Base-by-base conservation (phyloP, 2,888 invertebrate species). In the Dendrolimus pini region DNA sequence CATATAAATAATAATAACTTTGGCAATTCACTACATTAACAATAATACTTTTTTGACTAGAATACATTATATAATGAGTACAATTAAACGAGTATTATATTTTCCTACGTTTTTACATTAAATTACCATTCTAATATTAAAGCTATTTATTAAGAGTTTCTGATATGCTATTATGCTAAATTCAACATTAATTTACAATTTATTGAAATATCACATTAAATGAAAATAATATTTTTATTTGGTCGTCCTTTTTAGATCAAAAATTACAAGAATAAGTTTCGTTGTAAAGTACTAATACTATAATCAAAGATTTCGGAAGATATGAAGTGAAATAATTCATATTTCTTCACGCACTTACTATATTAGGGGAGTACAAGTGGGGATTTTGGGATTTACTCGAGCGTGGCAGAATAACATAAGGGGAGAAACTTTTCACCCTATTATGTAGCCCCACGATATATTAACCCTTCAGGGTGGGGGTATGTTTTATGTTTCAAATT, bases 121-220 rank as follows among this genome's bases (percentile, higher is more conserved):
- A 14, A 54, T 14, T 54, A 54, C 9, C 1, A 7, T 14, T 14
- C 13, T 54, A 54, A 10, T 30, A 54, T 18, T 54, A 30, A 18
- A 9, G 59, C 64, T 59, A 54, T 30, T 30, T 54, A 54, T 54
- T 54, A 41, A 54, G n/a, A 41, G 30, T 60, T 65, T 65, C 64
- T 81, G 83, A 83, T 83, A 83, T 83, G 83, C 80, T 80, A 81
- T 72, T 62, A 70, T 64, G 61, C 75, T 77, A 77, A 72, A 54
- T 55, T 73, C 68, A 71, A 71, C 60, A 71, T 66, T 67, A 61
- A 68, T 65, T 60, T 53, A 62, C 30, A 61, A 61, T 65, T 68
- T 68, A 70, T 71, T 70, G 63, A 71, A 68, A 69, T 76, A 75
- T 80, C 77, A 78, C 76, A 71, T 68, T 67, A 68, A 67, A 60